phyloP scores from a whole-genome alignment of 2,888 invertebrate genomes.

The Miltochrista miniata region DNA sequence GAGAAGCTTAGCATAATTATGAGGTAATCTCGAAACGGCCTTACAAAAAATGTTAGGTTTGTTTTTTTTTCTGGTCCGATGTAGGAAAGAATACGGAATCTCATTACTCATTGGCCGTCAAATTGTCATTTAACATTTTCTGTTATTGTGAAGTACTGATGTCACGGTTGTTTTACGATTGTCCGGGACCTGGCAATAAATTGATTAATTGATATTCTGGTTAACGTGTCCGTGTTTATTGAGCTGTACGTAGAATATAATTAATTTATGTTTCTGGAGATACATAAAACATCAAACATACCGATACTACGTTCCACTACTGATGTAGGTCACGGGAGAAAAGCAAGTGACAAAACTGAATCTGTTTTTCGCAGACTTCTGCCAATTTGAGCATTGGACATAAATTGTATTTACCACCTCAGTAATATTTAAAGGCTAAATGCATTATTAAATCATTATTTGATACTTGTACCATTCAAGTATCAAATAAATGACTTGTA shows the following conservation, averaged over 20 bases:
- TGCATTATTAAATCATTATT: not conserved
- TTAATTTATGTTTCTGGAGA: constrained; percentile 16
- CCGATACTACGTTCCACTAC: not conserved
- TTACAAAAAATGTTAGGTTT: constrained; percentile 51
- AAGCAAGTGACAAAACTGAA: no score
- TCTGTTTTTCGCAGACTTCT: no score
- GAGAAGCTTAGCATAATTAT: constrained; percentile 51
- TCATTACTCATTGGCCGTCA: constrained; percentile 52
- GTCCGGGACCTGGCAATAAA: constrained; percentile 28
- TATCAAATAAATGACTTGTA: no score
- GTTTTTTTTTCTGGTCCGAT: constrained; percentile 44
- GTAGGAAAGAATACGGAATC: constrained; percentile 42
- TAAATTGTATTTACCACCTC: no score
- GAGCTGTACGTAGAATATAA: constrained; percentile 19
- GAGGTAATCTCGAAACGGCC: constrained; percentile 63
- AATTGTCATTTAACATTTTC: constrained; percentile 35
- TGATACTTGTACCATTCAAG: not conserved
- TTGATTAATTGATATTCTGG: constrained; percentile 37
- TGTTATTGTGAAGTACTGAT: constrained; percentile 26
- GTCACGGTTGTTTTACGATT: constrained; percentile 39
- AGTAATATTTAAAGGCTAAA: no score
- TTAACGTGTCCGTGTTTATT: constrained; percentile 28
- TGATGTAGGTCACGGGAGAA: no score
- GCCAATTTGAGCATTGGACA: no score
- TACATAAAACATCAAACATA: not conserved